These are phyloP conservation scores for Meriones psammophilus DNA, from an alignment of 2,797 vertebrate genomes.

Conservation along the genomic window DNA sequence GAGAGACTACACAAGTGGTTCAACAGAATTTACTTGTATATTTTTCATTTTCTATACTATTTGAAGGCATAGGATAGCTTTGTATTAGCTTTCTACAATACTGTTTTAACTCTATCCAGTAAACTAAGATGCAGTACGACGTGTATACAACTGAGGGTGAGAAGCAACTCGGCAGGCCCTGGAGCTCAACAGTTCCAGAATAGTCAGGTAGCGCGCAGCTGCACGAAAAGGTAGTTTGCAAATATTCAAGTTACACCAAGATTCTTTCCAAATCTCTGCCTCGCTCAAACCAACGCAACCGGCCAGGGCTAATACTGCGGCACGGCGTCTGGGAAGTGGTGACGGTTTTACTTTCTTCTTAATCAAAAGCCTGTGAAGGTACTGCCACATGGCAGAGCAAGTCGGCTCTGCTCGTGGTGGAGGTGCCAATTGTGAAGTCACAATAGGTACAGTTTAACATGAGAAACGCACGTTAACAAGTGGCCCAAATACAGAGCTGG, in stretches of 20 bases:
- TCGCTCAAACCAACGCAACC: constrained; percentile 68
- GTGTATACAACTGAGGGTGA: constrained; percentile 80
- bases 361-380: constrained; percentile 64
- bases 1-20: constrained; percentile 80
- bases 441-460: constrained; percentile 65
- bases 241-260: constrained; percentile 75
- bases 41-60: constrained; percentile 83
- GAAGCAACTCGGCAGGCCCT: constrained; percentile 76
- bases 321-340: constrained; percentile 55
- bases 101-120: constrained; percentile 78
- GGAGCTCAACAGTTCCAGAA: constrained; percentile 75
- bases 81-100: constrained; percentile 82
- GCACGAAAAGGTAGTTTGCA: constrained; percentile 75
- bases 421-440: constrained; percentile 52
- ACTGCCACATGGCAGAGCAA: constrained; percentile 66
- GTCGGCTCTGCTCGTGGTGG: constrained; percentile 33
- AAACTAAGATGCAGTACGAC: constrained; percentile 80
- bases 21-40: constrained; percentile 83
- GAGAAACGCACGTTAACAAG: constrained; percentile 64
- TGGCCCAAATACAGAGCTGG: constrained; percentile 70
- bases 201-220: constrained; percentile 70
- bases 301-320: constrained; percentile 60
- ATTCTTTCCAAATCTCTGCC: constrained; percentile 72
- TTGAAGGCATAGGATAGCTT: constrained; percentile 80
- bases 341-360: constrained; percentile 64